These are phyloP conservation scores for Monomorium pharaonis DNA, from an alignment of 1,140 invertebrate genomes.

Conservation along the genomic window DNA sequence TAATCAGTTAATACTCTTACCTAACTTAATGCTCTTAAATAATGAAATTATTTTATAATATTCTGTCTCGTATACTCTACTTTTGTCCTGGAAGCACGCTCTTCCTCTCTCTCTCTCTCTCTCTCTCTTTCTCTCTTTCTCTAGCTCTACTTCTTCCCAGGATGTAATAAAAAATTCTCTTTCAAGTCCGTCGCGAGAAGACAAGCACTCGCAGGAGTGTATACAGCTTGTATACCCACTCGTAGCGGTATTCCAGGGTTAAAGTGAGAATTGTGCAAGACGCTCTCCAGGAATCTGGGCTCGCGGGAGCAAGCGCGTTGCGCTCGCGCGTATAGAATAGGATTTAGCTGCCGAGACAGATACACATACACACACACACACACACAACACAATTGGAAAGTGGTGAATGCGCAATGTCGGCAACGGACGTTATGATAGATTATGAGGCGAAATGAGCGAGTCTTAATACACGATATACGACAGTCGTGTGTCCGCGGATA, in stretches of 20 bases:
- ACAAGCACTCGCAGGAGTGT: not conserved
- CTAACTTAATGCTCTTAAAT: constrained; percentile 6
- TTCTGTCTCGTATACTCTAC: not conserved
- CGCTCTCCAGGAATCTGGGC: constrained; percentile 37
- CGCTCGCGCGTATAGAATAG: constrained; percentile 11
- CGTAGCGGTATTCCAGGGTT: constrained; percentile 1
- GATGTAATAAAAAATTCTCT: constrained; percentile 12
- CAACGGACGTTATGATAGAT: constrained; percentile 75
- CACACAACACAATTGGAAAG: constrained; percentile 53
- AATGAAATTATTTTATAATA: constrained; percentile 21
- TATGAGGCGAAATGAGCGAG: constrained; percentile 75
- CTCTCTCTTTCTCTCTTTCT: not conserved
- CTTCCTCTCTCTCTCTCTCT: not conserved
- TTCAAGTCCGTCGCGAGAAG: not conserved
- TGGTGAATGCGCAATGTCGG: constrained; percentile 53
- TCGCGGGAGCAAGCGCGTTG: constrained; percentile 28
- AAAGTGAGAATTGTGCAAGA: constrained; percentile 48
- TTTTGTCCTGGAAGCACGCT: not conserved
- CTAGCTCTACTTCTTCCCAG: not conserved
- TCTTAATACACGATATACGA: constrained; percentile 76
- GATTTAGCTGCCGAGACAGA: constrained; percentile 32
- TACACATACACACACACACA: no score
- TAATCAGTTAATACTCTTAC: not conserved
- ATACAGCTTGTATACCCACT: not conserved
- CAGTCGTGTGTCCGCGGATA: constrained; percentile 56